Evolutionary conservation across 2,113 vertebrate genomes (phyloP).

Genomic region (Microcebus murinus): DNA sequence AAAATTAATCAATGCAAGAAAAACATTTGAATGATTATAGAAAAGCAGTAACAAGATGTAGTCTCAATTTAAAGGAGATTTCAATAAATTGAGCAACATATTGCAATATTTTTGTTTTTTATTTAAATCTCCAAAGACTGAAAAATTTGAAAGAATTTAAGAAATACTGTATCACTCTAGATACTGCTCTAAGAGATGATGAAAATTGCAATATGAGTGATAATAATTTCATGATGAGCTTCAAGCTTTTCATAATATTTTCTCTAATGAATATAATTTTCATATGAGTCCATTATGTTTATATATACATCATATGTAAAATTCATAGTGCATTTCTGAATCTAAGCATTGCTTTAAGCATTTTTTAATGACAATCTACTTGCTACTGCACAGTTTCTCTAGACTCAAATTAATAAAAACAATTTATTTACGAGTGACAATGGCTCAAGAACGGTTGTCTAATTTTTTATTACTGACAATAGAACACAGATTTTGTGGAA

Average conservation of each 20-base stretch:
- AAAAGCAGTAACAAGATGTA: neutral
- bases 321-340: neutral
- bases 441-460: neutral
- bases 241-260: neutral
- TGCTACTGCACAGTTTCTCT: neutral
- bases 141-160: neutral
- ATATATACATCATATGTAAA: neutral
- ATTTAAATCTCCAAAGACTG: neutral
- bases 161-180: neutral
- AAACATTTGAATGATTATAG: neutral
- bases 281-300: neutral
- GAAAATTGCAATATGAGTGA: neutral
- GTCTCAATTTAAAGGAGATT: neutral
- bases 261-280: neutral
- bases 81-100: neutral
- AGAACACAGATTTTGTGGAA: neutral
- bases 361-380: neutral
- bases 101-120: neutral
- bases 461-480: neutral
- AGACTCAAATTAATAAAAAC: conserved; percentile 5
- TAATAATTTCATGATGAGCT: neutral
- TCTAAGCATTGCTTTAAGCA: neutral
- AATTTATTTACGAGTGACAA: neutral
- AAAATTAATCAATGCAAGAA: neutral
- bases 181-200: neutral